Evolutionary conservation across 2,113 vertebrate genomes (phyloP).

Genomic region (Hucho hucho): DNA sequence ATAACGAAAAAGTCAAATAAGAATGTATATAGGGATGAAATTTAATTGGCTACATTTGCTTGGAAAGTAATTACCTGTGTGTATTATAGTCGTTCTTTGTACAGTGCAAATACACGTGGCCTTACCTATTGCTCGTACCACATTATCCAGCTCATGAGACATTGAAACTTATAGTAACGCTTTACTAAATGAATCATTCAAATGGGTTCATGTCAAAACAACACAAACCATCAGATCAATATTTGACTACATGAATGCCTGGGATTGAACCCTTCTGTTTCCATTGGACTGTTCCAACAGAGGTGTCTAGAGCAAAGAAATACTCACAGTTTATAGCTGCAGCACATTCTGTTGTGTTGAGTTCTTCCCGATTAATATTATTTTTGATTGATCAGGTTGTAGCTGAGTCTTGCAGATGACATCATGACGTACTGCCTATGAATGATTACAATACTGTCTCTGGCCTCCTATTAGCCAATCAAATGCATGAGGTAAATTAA

Average conservation of each 20-base stretch:
- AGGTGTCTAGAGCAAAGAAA: conserved; percentile 33
- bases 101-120: neutral
- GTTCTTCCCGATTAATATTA: conserved; percentile 46
- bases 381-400: conserved; percentile 58
- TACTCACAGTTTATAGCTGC: conserved; percentile 13
- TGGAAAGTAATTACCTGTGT: conserved; percentile 63
- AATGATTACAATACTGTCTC: conserved; percentile 45
- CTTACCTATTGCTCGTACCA: neutral
- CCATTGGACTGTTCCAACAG: conserved; percentile 39
- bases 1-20: conserved; percentile 35
- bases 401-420: conserved; percentile 60
- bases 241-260: conserved; percentile 23
- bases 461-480: conserved; percentile 48
- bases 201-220: neutral
- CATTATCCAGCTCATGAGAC: neutral
- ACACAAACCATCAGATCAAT: neutral
- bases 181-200: neutral
- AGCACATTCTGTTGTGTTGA: conserved; percentile 33
- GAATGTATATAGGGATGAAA: conserved; percentile 69
- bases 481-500: conserved; percentile 60
- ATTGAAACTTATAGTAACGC: neutral
- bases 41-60: conserved; percentile 66
- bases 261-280: conserved; percentile 31
- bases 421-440: conserved; percentile 36
- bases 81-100: conserved; percentile 1